Conservation (phyloP, 2,888 invertebrate genomes). For the Euzophera pinguis region DNA sequence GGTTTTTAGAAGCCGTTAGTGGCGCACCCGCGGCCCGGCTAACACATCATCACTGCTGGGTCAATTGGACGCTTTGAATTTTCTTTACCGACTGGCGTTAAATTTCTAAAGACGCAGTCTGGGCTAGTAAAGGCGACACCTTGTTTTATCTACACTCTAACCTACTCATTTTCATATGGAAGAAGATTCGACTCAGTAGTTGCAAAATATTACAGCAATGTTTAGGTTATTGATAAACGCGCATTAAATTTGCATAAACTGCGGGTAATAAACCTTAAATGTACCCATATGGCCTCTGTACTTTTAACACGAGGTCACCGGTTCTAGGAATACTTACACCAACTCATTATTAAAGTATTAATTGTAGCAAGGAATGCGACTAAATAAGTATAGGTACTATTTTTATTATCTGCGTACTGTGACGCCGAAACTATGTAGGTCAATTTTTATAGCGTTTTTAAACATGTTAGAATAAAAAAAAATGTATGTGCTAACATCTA, state of each 20-base stretch:
- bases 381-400: slow-evolving; percentile 23
- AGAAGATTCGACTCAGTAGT: slow-evolving; percentile 37
- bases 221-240: slow-evolving; percentile 45
- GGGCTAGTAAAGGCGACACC: slow-evolving; percentile 28
- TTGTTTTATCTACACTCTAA: slow-evolving; percentile 29
- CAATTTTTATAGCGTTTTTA: background rate
- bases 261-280: slow-evolving; percentile 63
- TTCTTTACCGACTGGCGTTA: slow-evolving; percentile 38
- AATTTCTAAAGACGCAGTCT: slow-evolving; percentile 36
- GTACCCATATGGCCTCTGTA: slow-evolving; percentile 57
- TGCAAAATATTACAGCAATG: slow-evolving; percentile 44
- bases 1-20: slow-evolving; percentile 71
- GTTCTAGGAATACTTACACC: slow-evolving; percentile 42
- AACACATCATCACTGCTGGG: slow-evolving; percentile 56
- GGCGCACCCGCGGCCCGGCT: slow-evolving; percentile 48
- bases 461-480: background rate
- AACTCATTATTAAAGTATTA: slow-evolving; percentile 12
- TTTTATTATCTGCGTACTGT: too few species aligned
- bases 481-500: background rate
- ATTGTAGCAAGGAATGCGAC: slow-evolving; percentile 22
- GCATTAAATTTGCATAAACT: slow-evolving; percentile 60
- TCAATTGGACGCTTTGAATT: slow-evolving; percentile 52
- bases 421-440: too few species aligned
- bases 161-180: slow-evolving; percentile 12
- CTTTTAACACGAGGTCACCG: slow-evolving; percentile 50